Base-by-base conservation (phyloP, 2,888 invertebrate genomes). In the Drosophila macrospina region DNA sequence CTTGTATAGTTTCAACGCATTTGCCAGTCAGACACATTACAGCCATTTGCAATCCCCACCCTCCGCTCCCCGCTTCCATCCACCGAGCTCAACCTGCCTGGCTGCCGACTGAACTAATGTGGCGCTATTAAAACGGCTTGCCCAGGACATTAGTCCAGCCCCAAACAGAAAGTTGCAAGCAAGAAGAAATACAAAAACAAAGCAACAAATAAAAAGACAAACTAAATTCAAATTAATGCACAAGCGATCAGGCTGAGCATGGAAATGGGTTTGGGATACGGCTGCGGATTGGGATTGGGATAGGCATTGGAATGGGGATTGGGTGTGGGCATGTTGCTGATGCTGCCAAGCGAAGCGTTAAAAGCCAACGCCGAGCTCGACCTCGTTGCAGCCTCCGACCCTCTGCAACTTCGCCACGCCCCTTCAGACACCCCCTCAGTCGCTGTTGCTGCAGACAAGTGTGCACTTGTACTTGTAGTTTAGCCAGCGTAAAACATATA, bases 401-500 rank as follows among this genome's bases (percentile, higher is more conserved):
- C 32, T 10, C 20, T 16, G 20, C 24, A 11, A n/a, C n/a, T 10
- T 7, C 4, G 26, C 15, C 50, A 32, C 28, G 15, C 47, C 61
- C 39, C 15, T 45, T 28, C 13, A n/a, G 34, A 16, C 54, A 36
- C 44, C 48, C 69, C 52, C 55, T 10, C 42, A 16, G 32, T n/a
- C 37, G 64, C 55, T 61, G 44, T 51, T 45, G 69, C 68, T 64
- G 75, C 76, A 78, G 82, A 83, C 82, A 83, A 83, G 82, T 83
- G 86, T 69, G 79, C 86, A 83, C 83, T 83, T 83, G 81, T 82
- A 78, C 83, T 82, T 80, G 78, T 81, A 81, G 83, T 74, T 83
- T 86, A 80, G 77, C 76, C 84, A 84, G 86, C 86, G 83, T 81
- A 83, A 86, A 82, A 83, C 83, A 86, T 79, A 86, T 86, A 83